Evolutionary conservation across 2,888 invertebrate species (phyloP), one percentile per base, ranked within the genome.

Genomic region (Cryptus viduatorius): DNA sequence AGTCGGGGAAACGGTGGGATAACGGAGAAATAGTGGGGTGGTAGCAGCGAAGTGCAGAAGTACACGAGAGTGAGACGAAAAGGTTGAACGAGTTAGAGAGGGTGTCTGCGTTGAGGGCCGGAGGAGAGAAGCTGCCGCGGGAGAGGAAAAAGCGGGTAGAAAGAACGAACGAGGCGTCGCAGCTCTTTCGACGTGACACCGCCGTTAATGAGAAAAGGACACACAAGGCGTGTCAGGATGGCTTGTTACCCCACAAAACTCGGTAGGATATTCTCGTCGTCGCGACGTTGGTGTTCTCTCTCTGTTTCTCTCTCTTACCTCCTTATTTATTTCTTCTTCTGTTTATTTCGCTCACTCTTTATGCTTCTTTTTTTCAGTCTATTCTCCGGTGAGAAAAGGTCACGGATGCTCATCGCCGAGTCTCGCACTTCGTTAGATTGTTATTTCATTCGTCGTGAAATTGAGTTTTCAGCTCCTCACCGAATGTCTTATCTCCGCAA

Each of bases 201-300:
- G 73, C 72, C 87, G 87, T 89, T 92, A 91, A 91, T 90, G 90
- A 91, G 91, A 89, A 91, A 90, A 88, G 86, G 89, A 89, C 88
- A 85, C 61, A 83, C 61, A 65, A 37, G 61, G 37, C 59, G 67
- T 67, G 80, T 56, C 37, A 48, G 68, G 68, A 61, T 81, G 61
- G 67, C 53, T 81, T 68, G 68, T 76, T 76, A 69, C 68, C 68
- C 80, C 37, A 5, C 37, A 61, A 75, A 75, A 56, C 75, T 46
- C 75, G 68, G 59, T 61, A 7, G 68, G 80, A 75, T 75, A 75
- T 80, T 80, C 80, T 73, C 79, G 42, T 81, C 80, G 80, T 76
- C 69, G 19, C 76, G 61, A 81, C 76, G 69, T 61, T 56, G 65
- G 56, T 4, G 24, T 56, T 4, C n/a, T n/a, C 19, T 16, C 53